Conservation (phyloP, 92 coral and sea anemone genomes). For the Porites rus region DNA sequence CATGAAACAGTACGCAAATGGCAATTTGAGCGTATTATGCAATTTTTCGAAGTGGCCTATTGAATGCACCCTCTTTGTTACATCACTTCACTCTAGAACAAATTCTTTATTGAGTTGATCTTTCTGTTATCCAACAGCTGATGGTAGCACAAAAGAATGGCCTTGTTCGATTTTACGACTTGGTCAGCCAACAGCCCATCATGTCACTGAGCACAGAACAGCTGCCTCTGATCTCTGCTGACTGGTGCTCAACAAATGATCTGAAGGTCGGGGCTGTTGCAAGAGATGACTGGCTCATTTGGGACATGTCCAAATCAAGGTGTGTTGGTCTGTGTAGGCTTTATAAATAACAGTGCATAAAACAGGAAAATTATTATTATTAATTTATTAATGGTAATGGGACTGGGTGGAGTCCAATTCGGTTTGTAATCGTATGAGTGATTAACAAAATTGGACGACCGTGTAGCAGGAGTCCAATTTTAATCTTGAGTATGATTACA, state of each 20-base stretch:
- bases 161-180: constrained; percentile 88
- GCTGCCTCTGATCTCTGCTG: constrained; percentile 90
- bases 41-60: no score
- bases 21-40: no score
- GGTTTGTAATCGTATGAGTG: no score
- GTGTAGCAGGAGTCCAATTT: no score
- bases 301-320: constrained; percentile 99
- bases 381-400: no score
- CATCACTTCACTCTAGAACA: neutral
- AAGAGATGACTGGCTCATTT: constrained; percentile 92
- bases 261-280: constrained; percentile 93
- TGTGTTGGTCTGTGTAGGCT: constrained; percentile 10
- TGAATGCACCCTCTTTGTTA: neutral
- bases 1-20: no score
- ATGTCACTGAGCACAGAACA: constrained; percentile 90
- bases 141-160: constrained; percentile 99
- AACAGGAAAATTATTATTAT: no score
- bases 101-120: neutral
- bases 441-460: no score
- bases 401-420: no score
- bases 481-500: no score
- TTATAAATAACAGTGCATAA: no score
- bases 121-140: constrained; percentile 52
- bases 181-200: constrained; percentile 93
- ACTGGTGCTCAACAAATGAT: constrained; percentile 90